Evolutionary conservation across 2,797 vertebrate genomes (phyloP).

Genomic region (Channa striata): DNA sequence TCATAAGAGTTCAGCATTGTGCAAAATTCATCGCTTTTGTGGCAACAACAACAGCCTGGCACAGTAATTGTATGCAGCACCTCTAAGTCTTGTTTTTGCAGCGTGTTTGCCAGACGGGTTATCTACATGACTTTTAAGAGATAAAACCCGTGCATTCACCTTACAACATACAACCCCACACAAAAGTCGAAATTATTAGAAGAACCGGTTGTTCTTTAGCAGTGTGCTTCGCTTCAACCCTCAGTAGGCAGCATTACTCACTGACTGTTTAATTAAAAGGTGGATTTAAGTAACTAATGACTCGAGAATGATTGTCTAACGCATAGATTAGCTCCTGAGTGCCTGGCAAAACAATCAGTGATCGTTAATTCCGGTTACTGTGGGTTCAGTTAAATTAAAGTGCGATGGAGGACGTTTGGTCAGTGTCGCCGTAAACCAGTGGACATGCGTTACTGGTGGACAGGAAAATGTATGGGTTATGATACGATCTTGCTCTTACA

Average conservation of each 20-base stretch:
- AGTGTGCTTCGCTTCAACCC: constrained; percentile 22
- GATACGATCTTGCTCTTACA: constrained; percentile 54
- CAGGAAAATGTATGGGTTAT: constrained; percentile 43
- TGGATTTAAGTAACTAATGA: constrained; percentile 68
- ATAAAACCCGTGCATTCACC: not conserved
- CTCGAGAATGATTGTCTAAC: constrained; percentile 59
- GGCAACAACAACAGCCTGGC: not conserved
- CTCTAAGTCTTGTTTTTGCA: not conserved
- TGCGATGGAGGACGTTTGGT: constrained; percentile 22
- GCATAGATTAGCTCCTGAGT: constrained; percentile 60
- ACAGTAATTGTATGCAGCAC: no score
- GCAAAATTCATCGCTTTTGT: not conserved
- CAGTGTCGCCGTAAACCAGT: constrained; percentile 26
- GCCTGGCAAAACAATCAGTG: constrained; percentile 47
- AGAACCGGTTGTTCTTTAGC: constrained; percentile 23
- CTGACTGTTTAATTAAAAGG: constrained; percentile 68
- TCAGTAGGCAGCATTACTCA: constrained; percentile 58
- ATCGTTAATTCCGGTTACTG: constrained; percentile 43
- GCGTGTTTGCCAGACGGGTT: not conserved
- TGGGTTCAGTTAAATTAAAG: constrained; percentile 52
- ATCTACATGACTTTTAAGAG: not conserved
- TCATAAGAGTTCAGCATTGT: not conserved
- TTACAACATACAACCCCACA: no score
- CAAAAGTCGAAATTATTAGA: no score
- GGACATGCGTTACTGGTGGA: constrained; percentile 28